phyloP scores from a whole-genome alignment of 2,113 vertebrate genomes.

The Chinchilla lanigera region DNA sequence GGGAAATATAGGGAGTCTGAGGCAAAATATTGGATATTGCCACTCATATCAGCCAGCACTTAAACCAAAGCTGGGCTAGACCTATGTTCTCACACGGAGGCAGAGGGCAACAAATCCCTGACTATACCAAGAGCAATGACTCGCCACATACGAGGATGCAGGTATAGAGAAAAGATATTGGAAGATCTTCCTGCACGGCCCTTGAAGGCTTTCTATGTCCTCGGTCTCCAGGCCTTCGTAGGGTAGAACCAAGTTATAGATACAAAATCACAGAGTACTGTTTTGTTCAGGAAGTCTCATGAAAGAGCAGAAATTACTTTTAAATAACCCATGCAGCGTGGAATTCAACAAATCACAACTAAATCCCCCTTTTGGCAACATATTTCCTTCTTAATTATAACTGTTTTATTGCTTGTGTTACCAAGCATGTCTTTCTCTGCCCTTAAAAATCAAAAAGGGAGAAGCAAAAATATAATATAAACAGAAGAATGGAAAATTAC shows the following conservation, averaged over 20 bases:
- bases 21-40: not conserved
- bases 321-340: conserved; percentile 55
- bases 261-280: not conserved
- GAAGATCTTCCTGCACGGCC: not conserved
- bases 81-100: no score
- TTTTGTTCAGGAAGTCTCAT: not conserved
- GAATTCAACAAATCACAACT: conserved; percentile 67
- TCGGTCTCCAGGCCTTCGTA: no score
- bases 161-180: not conserved
- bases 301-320: conserved; percentile 50
- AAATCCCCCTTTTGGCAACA: conserved; percentile 69
- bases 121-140: not conserved
- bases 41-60: not conserved
- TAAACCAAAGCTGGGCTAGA: not conserved
- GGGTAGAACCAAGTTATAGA: not conserved
- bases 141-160: fast-evolving
- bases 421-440: conserved; percentile 48
- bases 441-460: conserved; percentile 51
- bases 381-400: conserved; percentile 59
- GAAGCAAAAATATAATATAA: conserved; percentile 77
- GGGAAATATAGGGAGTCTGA: not conserved
- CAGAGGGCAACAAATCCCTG: no score
- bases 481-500: conserved; percentile 81
- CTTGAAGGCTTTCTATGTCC: not conserved
- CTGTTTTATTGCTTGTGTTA: conserved; percentile 57